These are phyloP conservation scores for Rhabdophis nuchalis DNA, from an alignment of 2,797 vertebrate genomes.

Conservation along the genomic window DNA sequence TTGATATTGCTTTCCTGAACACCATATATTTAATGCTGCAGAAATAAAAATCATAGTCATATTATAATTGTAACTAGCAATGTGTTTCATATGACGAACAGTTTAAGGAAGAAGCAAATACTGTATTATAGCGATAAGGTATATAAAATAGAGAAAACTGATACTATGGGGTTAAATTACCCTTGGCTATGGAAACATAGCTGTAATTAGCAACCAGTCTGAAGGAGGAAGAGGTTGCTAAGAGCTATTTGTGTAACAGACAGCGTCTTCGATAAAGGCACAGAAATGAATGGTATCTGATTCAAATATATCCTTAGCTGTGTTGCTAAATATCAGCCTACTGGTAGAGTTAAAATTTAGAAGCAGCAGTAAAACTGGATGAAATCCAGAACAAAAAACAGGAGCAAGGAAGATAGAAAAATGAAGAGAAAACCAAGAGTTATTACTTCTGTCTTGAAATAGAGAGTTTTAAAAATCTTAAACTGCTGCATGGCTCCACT, in stretches of 20 bases:
- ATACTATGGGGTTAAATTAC: constrained; percentile 12
- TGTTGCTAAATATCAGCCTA: background rate
- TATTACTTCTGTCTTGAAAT: background rate
- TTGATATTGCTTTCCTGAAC: background rate
- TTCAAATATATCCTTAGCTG: background rate
- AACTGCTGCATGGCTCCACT: background rate
- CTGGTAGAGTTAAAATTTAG: constrained; percentile 11
- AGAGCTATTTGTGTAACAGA: background rate
- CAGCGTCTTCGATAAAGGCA: background rate
- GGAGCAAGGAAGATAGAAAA: background rate
- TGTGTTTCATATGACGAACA: background rate
- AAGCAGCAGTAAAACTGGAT: background rate
- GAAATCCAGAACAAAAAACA: background rate
- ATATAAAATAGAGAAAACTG: background rate
- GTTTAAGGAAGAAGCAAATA: background rate
- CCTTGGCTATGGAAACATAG: background rate
- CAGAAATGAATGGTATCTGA: background rate
- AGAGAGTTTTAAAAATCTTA: background rate
- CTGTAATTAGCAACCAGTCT: constrained; percentile 7
- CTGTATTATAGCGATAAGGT: background rate
- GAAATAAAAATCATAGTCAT: background rate
- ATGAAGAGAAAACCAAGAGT: background rate
- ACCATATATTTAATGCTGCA: background rate
- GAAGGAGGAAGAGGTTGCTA: background rate
- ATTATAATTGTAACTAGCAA: background rate